Percentiles rank a stretch among this genome's conserved stretches.
phyloP scores from a whole-genome alignment of 2,113 vertebrate species.

The Aix galericulata region DNA sequence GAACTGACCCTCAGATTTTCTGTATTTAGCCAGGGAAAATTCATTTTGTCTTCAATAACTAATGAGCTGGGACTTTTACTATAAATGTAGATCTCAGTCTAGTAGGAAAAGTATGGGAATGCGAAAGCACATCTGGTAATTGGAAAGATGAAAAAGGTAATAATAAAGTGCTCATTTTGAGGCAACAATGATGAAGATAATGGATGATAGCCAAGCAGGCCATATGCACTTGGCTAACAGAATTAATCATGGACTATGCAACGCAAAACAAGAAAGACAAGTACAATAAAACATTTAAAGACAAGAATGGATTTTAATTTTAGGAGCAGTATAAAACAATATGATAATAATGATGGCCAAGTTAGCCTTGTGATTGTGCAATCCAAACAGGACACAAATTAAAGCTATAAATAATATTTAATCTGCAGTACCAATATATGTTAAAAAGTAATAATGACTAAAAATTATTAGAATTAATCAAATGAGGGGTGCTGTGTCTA shows the following conservation, averaged over 20 bases:
- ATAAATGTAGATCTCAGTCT: constrained; percentile 48
- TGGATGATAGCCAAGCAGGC: constrained; percentile 75
- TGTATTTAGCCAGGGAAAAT: constrained; percentile 20
- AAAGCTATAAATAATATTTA: constrained; percentile 79
- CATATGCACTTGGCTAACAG: constrained; percentile 75
- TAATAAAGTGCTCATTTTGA: constrained; percentile 74
- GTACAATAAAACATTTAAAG: constrained; percentile 71
- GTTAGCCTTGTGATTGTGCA: constrained; percentile 58
- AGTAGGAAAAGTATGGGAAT: constrained; percentile 37
- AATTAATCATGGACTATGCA: constrained; percentile 64
- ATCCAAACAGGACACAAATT: constrained; percentile 75
- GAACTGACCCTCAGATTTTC: not conserved
- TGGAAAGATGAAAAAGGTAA: constrained; percentile 73
- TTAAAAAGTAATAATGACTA: constrained; percentile 73
- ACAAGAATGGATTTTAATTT: constrained; percentile 77
- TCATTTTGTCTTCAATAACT: constrained; percentile 37
- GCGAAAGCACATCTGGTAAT: constrained; percentile 75
- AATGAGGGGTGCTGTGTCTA: constrained; percentile 24
- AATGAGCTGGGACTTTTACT: constrained; percentile 12
- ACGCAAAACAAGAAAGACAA: constrained; percentile 64
- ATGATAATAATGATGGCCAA: constrained; percentile 69
- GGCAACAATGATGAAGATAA: constrained; percentile 68
- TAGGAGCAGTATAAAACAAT: constrained; percentile 72
- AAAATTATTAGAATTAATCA: constrained; percentile 72
- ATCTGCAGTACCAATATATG: constrained; percentile 55